Base-by-base conservation (phyloP, 1,140 invertebrate genomes). In the Zaprionus kolodkinae region DNA sequence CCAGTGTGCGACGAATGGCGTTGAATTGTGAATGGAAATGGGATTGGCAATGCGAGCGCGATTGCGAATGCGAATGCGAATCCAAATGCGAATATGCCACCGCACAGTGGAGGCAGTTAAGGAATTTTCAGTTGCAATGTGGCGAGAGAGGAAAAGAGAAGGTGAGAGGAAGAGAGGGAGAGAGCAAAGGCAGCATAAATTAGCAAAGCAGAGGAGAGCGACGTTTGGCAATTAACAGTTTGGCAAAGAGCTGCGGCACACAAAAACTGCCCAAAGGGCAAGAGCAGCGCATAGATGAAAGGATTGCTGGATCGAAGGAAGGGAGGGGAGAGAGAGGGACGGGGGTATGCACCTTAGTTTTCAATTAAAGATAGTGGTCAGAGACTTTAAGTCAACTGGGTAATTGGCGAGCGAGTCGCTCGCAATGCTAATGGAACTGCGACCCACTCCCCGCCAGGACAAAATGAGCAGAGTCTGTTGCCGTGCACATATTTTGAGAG, bases 1-100 rank as follows among this genome's bases (percentile, higher is more conserved):
- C 72, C 80, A 71, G 57, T 61, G 86, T 67, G 65, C 79, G 73
- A 81, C 66, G 57, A 77, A 48, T 60, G 56, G 33, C 59, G 71
- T 45, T 76, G 64, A 81, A 84, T 74, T 81, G 80, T 72, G 79
- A 71, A 81, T 73, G 55, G 40, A 52, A 71, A 54, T 48, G 50
- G 45, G 65, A 69, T 61, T 73, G 64, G 15, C 52, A 55, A 21
- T 69, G 57, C 36, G 65, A 56, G 33, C 43, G 63, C 50, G 40
- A 54, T 12, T n/a, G 43, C 36, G 21, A 21, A 55, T 33, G 63
- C 50, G 52, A 54, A 25, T 13, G 43, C 25, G 48, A 62, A 55
- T 43, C 38, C 12, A 57, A 68, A 72, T 60, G 55, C 50, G 57
- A 45, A 25, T 62, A 38, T 21, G 64, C 27, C 0, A 43, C 40